phyloP scores from a whole-genome alignment of 1,140 invertebrate species.

The Drosophila watanabei region DNA sequence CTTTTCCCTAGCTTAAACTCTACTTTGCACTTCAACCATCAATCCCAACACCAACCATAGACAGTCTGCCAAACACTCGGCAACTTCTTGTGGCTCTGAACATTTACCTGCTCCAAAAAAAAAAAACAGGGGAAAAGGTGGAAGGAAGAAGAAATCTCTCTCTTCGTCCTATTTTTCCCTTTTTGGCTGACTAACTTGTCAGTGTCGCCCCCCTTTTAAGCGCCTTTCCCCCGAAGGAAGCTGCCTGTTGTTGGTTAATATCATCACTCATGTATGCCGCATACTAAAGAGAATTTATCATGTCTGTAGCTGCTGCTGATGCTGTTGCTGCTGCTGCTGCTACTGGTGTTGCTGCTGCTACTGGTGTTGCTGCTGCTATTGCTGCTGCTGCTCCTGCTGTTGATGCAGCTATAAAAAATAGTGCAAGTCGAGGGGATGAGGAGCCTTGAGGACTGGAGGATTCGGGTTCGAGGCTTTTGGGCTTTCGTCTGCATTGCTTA shows the following conservation, averaged over 20 bases:
- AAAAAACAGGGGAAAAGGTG: background rate
- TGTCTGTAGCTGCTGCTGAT: conserved; percentile 69
- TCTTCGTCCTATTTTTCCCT: background rate
- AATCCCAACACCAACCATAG: background rate
- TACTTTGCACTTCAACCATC: conserved; percentile 19
- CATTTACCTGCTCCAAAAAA: conserved; percentile 26
- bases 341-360: conserved; percentile 11
- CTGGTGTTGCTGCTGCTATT: conserved; percentile 41
- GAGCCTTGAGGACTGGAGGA: conserved; percentile 13
- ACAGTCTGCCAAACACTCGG: conserved; percentile 22
- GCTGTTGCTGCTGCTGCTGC: conserved; percentile 20
- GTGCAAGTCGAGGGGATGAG: background rate
- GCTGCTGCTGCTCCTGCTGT: conserved; percentile 26
- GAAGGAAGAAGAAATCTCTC: background rate
- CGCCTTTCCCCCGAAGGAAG: conserved; percentile 4
- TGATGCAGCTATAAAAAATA: conserved; percentile 41
- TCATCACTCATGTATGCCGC: conserved; percentile 83
- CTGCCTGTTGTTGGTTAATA: conserved; percentile 77
- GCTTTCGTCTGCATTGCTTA: conserved; percentile 55
- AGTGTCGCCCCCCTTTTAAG: conserved; percentile 5
- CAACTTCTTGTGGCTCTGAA: conserved; percentile 31
- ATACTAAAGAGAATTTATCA: conserved; percentile 84
- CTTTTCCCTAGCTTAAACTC: conserved; percentile 11
- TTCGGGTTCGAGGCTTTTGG: conserved; percentile 45
- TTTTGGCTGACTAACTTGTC: conserved; percentile 44